Conservation (phyloP, 2,113 vertebrate species). For the Boulengeromyrus knoepffleri region DNA sequence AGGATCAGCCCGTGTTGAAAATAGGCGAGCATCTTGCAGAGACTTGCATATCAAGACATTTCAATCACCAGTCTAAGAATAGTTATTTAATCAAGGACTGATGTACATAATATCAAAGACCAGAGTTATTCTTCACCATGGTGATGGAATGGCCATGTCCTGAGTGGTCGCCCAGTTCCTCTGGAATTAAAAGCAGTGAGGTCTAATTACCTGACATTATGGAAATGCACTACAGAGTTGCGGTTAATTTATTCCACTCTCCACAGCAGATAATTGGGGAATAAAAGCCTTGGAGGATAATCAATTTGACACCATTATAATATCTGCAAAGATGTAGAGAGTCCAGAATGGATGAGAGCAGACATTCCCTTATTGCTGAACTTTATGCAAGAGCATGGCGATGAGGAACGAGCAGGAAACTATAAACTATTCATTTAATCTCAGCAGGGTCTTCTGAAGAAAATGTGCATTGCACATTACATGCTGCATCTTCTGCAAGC, state of each 20-base stretch:
- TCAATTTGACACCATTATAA: slow-evolving; percentile 48
- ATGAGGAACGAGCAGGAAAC: neutral
- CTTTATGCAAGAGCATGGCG: slow-evolving; percentile 33
- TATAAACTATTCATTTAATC: neutral
- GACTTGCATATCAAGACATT: neutral
- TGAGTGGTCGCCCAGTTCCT: slow-evolving; percentile 47
- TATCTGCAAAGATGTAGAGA: slow-evolving; percentile 7
- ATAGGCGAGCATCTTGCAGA: neutral
- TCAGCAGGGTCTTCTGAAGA: neutral
- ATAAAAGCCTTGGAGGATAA: slow-evolving; percentile 49
- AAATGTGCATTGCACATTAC: neutral
- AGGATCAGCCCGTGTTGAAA: neutral
- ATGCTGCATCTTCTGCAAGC: neutral
- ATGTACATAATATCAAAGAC: neutral
- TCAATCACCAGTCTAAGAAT: neutral
- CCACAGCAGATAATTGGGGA: slow-evolving; percentile 49
- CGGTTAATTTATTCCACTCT: slow-evolving; percentile 52
- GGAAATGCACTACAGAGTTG: slow-evolving; percentile 55
- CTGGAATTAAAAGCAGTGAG: slow-evolving; percentile 53
- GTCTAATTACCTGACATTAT: slow-evolving; percentile 65
- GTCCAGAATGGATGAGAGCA: slow-evolving; percentile 17
- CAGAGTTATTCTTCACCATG: neutral
- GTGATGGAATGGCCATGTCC: slow-evolving; percentile 20
- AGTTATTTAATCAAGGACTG: neutral
- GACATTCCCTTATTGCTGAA: slow-evolving; percentile 32